Conservation (phyloP, 1,140 invertebrate species). For the Pinna nobilis region DNA sequence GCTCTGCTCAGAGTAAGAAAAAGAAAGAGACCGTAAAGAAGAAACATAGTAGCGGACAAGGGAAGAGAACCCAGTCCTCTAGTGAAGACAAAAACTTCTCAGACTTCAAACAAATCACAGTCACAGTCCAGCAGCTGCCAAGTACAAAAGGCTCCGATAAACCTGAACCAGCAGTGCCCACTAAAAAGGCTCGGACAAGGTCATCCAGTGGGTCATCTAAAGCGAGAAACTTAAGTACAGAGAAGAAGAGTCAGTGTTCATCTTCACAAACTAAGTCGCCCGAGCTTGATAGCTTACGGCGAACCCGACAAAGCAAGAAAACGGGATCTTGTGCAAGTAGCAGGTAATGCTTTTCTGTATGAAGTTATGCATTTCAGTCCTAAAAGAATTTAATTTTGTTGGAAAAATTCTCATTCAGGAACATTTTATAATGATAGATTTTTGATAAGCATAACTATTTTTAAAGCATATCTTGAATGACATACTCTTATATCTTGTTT, state of each 20-base stretch:
- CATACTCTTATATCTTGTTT: not conserved
- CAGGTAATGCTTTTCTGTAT: constrained; percentile 73
- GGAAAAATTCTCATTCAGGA: no score
- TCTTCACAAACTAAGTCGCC: constrained; percentile 44
- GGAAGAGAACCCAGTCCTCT: not conserved
- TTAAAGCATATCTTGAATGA: no score
- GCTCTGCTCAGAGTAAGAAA: no score
- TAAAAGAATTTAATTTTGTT: no score
- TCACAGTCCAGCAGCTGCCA: constrained; percentile 5
- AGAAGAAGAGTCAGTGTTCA: constrained; percentile 13
- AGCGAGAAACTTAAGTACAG: constrained; percentile 3
- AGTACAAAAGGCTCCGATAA: not conserved
- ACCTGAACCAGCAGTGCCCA: not conserved
- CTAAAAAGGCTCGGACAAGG: constrained; percentile 23
- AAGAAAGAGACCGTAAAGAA: constrained; percentile 6
- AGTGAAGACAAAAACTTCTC: not conserved
- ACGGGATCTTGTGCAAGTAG: constrained; percentile 87
- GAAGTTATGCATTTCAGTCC: no score
- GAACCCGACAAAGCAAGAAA: constrained; percentile 75
- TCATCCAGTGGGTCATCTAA: not conserved
- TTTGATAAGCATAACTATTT: no score
- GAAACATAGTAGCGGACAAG: not conserved
- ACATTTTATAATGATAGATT: no score
- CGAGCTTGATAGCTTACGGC: constrained; percentile 64
- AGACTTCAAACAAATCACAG: constrained; percentile 5